phyloP scores from a whole-genome alignment of 2,888 invertebrate species.

The Amiota communis region DNA sequence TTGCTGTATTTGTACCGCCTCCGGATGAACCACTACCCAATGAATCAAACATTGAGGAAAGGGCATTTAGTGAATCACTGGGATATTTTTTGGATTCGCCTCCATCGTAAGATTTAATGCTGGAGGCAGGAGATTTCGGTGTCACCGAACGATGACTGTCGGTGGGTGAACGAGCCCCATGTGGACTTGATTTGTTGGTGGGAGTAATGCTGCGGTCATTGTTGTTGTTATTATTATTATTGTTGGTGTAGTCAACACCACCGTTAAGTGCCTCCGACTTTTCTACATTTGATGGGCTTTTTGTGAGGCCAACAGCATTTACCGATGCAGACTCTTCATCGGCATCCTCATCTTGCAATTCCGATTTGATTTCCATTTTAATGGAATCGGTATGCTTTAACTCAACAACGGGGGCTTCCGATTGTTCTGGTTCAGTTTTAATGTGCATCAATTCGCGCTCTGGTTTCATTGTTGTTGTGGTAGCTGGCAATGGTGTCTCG shows the following conservation, averaged over 20 bases:
- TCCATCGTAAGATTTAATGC: conserved; percentile 72
- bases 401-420: conserved; percentile 35
- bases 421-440: conserved; percentile 50
- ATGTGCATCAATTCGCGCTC: conserved; percentile 60
- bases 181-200: conserved; percentile 49
- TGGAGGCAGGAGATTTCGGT: conserved; percentile 80
- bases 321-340: conserved; percentile 27
- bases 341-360: conserved; percentile 65
- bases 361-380: conserved; percentile 68
- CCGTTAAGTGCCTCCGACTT: neutral
- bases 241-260: conserved; percentile 41
- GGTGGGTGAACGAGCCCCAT: conserved; percentile 77
- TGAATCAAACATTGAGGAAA: conserved; percentile 93
- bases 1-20: conserved; percentile 49
- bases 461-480: conserved; percentile 60
- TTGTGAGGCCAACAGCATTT: conserved; percentile 37
- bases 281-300: conserved; percentile 52
- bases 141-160: conserved; percentile 87
- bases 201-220: conserved; percentile 59
- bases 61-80: conserved; percentile 82
- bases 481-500: conserved; percentile 37
- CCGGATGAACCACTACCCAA: conserved; percentile 74
- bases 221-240: conserved; percentile 54
- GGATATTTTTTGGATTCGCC: conserved; percentile 74
- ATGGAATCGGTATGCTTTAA: conserved; percentile 42